phyloP scores from a whole-genome alignment of 2,888 invertebrate species.

The Aspidapion aeneum region DNA sequence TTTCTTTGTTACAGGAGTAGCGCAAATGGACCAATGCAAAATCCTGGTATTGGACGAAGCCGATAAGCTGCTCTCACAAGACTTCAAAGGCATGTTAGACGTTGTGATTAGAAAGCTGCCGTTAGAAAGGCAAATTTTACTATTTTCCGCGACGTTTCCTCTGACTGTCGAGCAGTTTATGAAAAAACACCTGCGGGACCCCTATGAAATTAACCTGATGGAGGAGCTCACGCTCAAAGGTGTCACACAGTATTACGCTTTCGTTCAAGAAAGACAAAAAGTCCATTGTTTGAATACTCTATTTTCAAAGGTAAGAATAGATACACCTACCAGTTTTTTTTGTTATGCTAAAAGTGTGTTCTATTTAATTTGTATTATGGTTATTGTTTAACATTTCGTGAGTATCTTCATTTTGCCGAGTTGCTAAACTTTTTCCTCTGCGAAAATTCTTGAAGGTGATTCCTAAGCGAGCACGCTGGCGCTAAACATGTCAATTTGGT shows the following conservation, averaged over 20 bases:
- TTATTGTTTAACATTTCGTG: no score
- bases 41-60: conserved; percentile 98
- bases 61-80: conserved; percentile 97
- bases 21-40: conserved; percentile 91
- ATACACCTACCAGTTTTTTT: conserved; percentile 3
- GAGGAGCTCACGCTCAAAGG: conserved; percentile 98
- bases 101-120: conserved; percentile 94
- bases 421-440: no score
- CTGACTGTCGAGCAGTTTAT: conserved; percentile 98
- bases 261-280: conserved; percentile 99
- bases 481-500: no score
- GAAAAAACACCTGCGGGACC: conserved; percentile 94
- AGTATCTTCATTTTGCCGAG: not conserved
- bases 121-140: conserved; percentile 91
- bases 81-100: conserved; percentile 96
- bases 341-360: conserved; percentile 5
- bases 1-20: conserved; percentile 31
- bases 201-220: conserved; percentile 99
- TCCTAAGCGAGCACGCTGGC: no score
- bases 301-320: conserved; percentile 82
- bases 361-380: no score
- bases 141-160: conserved; percentile 99
- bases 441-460: no score
- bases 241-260: conserved; percentile 99
- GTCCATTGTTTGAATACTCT: conserved; percentile 99